These are phyloP conservation scores for Pararge aegeria DNA, from an alignment of 1,140 invertebrate species.

Conservation along the genomic window DNA sequence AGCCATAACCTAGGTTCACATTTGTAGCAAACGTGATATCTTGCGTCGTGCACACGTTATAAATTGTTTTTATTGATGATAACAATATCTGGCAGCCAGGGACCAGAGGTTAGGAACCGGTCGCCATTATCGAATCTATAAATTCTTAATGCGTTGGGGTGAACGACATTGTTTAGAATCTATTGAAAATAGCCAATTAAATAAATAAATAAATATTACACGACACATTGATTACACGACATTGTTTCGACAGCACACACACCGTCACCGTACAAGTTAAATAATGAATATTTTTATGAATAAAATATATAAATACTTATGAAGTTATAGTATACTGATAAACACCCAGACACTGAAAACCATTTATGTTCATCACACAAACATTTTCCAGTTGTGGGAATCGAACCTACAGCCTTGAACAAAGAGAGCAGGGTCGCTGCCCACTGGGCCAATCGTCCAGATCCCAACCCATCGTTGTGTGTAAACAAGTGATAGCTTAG, in stretches of 20 bases:
- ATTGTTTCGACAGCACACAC: neutral
- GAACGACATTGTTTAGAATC: slow-evolving; percentile 16
- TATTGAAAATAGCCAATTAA: slow-evolving; percentile 4
- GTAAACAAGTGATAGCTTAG: too few relatives aligned
- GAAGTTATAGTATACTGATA: too few relatives aligned
- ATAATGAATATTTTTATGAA: too few relatives aligned
- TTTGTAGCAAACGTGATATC: neutral
- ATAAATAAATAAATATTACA: neutral
- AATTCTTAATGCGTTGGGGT: slow-evolving; percentile 12
- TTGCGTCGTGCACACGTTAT: neutral
- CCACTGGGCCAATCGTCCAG: too few relatives aligned
- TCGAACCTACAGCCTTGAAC: too few relatives aligned
- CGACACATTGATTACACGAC: neutral
- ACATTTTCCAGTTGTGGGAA: too few relatives aligned
- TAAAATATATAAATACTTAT: too few relatives aligned
- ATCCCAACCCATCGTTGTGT: too few relatives aligned
- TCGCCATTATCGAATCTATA: slow-evolving; percentile 18
- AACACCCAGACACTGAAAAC: too few relatives aligned
- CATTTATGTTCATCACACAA: too few relatives aligned
- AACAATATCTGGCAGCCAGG: slow-evolving; percentile 12
- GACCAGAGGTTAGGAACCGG: slow-evolving; percentile 13
- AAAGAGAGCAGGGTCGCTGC: too few relatives aligned
- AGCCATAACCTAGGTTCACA: slow-evolving; percentile 6
- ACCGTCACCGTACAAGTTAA: too few relatives aligned
- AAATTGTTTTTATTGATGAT: slow-evolving; percentile 3